These are phyloP conservation scores for Masticophis lateralis DNA, from an alignment of 2,797 vertebrate species.

Conservation along the genomic window DNA sequence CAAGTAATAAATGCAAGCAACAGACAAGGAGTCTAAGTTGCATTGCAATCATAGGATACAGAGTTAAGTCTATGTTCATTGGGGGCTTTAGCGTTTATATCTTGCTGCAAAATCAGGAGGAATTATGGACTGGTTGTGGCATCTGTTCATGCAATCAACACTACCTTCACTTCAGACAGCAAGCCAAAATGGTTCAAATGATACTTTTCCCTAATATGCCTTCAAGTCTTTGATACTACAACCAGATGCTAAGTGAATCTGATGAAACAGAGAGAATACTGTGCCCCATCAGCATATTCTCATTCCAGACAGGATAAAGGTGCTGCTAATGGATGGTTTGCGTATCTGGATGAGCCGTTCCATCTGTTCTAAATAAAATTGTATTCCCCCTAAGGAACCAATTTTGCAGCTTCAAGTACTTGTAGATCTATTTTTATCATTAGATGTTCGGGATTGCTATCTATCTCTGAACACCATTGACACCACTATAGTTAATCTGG, in stretches of 20 bases:
- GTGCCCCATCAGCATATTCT: background rate
- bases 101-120: background rate
- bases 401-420: background rate
- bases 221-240: background rate
- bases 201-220: background rate
- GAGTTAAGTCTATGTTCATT: background rate
- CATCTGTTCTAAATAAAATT: background rate
- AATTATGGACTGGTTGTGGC: background rate
- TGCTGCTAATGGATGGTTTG: background rate
- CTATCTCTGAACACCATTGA: background rate
- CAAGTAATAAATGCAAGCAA: background rate
- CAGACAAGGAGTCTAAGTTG: background rate
- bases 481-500: background rate
- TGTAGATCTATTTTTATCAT: background rate
- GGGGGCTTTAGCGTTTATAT: background rate
- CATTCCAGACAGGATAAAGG: background rate
- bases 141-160: background rate
- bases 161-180: background rate
- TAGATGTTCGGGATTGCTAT: background rate
- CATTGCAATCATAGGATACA: background rate
- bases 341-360: background rate
- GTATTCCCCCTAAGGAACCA: background rate
- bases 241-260: background rate
- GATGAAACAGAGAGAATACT: background rate
- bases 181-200: background rate